These are phyloP conservation scores for Clarias pachynema DNA, from an alignment of 2,797 vertebrate genomes.

Conservation along the genomic window DNA sequence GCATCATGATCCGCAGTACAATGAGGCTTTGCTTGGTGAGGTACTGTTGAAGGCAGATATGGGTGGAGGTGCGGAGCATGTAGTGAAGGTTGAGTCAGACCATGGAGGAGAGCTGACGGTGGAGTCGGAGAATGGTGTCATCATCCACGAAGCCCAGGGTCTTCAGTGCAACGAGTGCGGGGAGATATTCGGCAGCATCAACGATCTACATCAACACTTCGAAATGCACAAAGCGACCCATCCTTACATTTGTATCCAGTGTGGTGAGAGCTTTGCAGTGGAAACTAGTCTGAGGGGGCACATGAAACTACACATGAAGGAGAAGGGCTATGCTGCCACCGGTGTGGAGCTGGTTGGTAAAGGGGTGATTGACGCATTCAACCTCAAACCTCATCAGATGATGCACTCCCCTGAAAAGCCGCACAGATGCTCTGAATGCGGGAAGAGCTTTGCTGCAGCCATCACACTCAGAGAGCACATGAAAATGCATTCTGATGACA, in stretches of 20 bases:
- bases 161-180: conserved; percentile 83
- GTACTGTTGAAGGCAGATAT: conserved; percentile 77
- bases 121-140: conserved; percentile 81
- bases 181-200: conserved; percentile 80
- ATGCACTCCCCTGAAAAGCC: conserved; percentile 82
- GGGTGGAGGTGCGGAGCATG: conserved; percentile 66
- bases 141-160: conserved; percentile 82
- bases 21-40: conserved; percentile 75
- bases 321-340: conserved; percentile 77
- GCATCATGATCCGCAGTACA: conserved; percentile 73
- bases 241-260: conserved; percentile 82
- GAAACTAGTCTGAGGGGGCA: conserved; percentile 82
- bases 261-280: conserved; percentile 81
- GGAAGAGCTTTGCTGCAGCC: conserved; percentile 81
- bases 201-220: conserved; percentile 82
- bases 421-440: conserved; percentile 80
- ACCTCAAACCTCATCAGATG: conserved; percentile 81
- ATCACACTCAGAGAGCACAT: conserved; percentile 82
- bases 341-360: conserved; percentile 83
- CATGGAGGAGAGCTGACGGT: conserved; percentile 80
- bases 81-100: conserved; percentile 79
- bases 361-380: conserved; percentile 80
- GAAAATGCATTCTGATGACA: conserved; percentile 85
- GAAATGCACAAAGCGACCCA: conserved; percentile 82
- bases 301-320: conserved; percentile 84